Base-by-base conservation (phyloP, 2,797 vertebrate genomes). In the Rhyacichthys aspro region DNA sequence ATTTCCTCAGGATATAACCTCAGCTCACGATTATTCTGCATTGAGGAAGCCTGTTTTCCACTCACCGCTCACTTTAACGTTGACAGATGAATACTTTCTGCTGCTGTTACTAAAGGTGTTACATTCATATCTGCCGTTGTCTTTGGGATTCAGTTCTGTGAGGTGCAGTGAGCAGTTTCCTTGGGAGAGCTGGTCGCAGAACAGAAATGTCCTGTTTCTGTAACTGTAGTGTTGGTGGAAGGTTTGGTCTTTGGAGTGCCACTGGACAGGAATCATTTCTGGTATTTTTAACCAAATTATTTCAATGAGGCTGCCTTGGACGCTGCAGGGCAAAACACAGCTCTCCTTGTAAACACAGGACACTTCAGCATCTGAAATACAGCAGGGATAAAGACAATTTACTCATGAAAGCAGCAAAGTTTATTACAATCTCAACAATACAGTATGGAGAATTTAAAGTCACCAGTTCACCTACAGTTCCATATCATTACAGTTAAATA, bases 151-250 rank as follows among this genome's bases (percentile, higher is more conserved):
- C 49, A 92, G 38, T 2, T 64, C 37, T 14, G 6, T 83, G 33
- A 95, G 72, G 17, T 8, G 56, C 5, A 95, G 85, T 0, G 93
- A 93, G 2, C 88, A 89, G 5, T 93, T 92, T 63, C 93, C 92
- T 3, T 7, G 37, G 7, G 28, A 7, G 46, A 94, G 80, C 67
- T 91, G 68, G 9, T 71, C 17, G 0, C n/a, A 16, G 43, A 91
- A 91, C 65, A 94, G 76, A 0, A 55, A 79, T 0, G 93, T 92
- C 54, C 92, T 89, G 37, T 47, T 41, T 38, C 1, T 70, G 55
- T 89, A 94, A 15, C 0, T 11, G 0, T 0, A 0, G 5, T 80
- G 1, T 75, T 95, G 91, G 0, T 0, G 0, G 0, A 0, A 0
- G 0, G 92, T 10, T 1, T 86, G 84, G 1, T 28, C 4, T 66